Evolutionary conservation across 2,888 invertebrate species (phyloP), one percentile per base, ranked within the genome.

Genomic region (Ophioninae sp.): DNA sequence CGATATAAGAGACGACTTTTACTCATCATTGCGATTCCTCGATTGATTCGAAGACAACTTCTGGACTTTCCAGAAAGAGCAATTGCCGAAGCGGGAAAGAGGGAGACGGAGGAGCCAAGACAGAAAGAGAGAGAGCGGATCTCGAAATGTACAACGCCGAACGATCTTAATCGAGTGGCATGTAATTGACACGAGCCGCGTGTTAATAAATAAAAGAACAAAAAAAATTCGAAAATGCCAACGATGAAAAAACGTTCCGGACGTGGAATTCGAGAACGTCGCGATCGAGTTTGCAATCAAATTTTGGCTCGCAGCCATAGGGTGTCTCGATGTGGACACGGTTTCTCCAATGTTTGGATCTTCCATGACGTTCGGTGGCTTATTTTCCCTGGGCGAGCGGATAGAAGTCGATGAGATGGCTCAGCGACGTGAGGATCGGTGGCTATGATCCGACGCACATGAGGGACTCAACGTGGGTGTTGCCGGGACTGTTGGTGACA

Each of bases 391-490:
- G 89, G 81, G 88, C 90, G 74, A 91, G 83, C 83, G 92, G 91
- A 88, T 92, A 92, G 84, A 92, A 92, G 89, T 92, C 92, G 89
- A 92, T 92, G 90, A 92, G 91, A 85, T 92, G 92, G 88, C 92
- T 92, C 89, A 92, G 89, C 89, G 91, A 91, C 82, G 91, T 91
- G 86, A 92, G 89, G 87, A 91, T 91, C 83, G 90, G 90, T 88
- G 93, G 93, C 93, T 93, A 93, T 93, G 93, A 92, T 69, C 93
- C 91, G 41, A 92, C 92, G 89, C 93, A 93, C 93, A 93, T 92
- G 6, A 92, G 85, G 85, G 93, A 91, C 86, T 93, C 93, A 6
- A 77, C 84, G 90, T 92, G 92, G 87, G 89, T 90, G 89, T 89
- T 92, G 87, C 87, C 90, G 84, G 87, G 86, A 81, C 83, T 77